Base-by-base conservation (phyloP, 2,113 vertebrate genomes). In the Mobula hypostoma region DNA sequence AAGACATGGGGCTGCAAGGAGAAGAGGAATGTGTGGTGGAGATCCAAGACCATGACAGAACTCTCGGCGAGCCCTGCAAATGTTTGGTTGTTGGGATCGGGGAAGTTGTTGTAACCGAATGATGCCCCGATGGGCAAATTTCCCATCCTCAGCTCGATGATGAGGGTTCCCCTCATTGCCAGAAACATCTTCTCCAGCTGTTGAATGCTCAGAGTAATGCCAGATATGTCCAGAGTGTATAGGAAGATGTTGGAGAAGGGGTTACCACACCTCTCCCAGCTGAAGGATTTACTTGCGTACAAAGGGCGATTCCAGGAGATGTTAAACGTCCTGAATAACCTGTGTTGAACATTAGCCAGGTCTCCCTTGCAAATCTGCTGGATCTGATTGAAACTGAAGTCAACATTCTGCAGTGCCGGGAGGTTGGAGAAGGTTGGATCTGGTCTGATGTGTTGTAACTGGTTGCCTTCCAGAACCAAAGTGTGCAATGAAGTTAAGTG, bases 231-330 rank as follows among this genome's bases (percentile, higher is more conserved):
- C 1, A 99, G 94, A 0, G 6, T 74, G 0, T 94, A 17, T 72
- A 99, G 96, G 0, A 94, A 56, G 94, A 98, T 96, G 66, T 95
- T 96, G 95, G 94, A 96, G 85, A 99, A 98, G 0, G 98, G 98
- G 95, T 98, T 99, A 94, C 95, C 95, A 68, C 98, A 99, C 7
- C 48, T 92, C 27, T 79, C 94, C 98, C 97, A 98, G 94, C 95
- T 94, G 19, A 21, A 3, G 0, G 77, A 0, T 61, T 66, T 56
- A 14, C 7, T 14, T 56, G 40, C 94, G 21, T 6, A 8, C 1
- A 94, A 95, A 7, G 98, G 91, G 0, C 0, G 0, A 94, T 96
- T 97, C 5, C n/a, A 76, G 0, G 66, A 2, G 5, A 99, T 94
- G 11, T 94, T 96, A 0, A 99, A 94, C 1, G 95, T 2, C 0